Base-by-base conservation (phyloP, 2,888 invertebrate species). In the Diarsia dahlii region DNA sequence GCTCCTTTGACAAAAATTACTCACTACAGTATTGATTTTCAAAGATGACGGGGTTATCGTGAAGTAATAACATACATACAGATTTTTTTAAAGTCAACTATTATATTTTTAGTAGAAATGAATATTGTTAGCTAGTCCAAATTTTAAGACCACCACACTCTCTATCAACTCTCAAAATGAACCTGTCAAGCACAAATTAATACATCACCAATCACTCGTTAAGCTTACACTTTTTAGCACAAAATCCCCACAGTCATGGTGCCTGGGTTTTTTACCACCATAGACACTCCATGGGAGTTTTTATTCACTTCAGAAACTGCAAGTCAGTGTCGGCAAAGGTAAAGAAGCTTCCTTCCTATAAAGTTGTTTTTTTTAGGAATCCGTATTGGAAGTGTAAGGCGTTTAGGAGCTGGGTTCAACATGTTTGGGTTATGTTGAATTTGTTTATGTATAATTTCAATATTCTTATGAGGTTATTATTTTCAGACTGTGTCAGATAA, bases 261-360 rank as follows among this genome's bases (percentile, higher is more conserved):
- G 80, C 71, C 76, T 85, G 86, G 89, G 91, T 92, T 91, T 91
- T 91, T 90, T 88, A 84, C 68, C 23, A 72, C 79, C 79, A 83
- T 84, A 66, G 81, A 77, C 72, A 73, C 82, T 48, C 76, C 78
- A 84, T 85, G 70, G 82, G 84, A 89, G 92, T 93, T 93, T 92
- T 76, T 85, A 71, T 90, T 82, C 74, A 83, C 83, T 85, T 76
- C 62, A 78, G 52, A 76, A 68, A 68, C 62, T 83, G 89, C 91
- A 90, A 95, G 95, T 95, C 95, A 95, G 77, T 83, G 93, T 90
- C 94, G 95, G 93, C 92, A 76, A 65, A 76, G 78, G 89, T 85
- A 92, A 91, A 91, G 91, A 88, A 87, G 85, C 90, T 93, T 93
- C 91, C 94, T 93, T 92, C 91, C 92, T 91, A 82, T 83, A 50